Percentiles rank a stretch among this genome's conserved stretches.
phyloP scores from a whole-genome alignment of 2,113 vertebrate genomes.

The Hyla sarda region DNA sequence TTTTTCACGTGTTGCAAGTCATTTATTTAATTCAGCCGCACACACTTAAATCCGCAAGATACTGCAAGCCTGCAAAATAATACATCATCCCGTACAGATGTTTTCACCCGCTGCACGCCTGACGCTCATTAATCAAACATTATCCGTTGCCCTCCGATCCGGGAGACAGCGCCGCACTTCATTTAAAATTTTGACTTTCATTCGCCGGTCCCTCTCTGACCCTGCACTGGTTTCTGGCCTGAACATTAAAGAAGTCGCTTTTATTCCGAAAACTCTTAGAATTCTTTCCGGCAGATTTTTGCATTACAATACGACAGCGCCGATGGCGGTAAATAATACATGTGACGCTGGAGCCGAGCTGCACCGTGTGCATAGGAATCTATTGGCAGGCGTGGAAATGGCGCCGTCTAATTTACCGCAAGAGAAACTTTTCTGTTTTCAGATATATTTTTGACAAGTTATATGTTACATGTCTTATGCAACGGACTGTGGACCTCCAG shows the following conservation, averaged over 20 bases:
- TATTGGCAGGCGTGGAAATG: neutral
- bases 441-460: too few relatives aligned
- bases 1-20: slow-evolving; percentile 87
- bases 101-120: slow-evolving; percentile 75
- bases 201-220: slow-evolving; percentile 75
- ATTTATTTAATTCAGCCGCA: slow-evolving; percentile 83
- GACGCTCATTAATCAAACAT: slow-evolving; percentile 85
- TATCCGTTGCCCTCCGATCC: slow-evolving; percentile 85
- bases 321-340: neutral
- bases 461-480: too few relatives aligned
- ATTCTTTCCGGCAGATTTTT: neutral
- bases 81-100: slow-evolving; percentile 86
- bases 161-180: slow-evolving; percentile 71
- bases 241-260: slow-evolving; percentile 25
- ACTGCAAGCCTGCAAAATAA: slow-evolving; percentile 78
- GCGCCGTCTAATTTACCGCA: neutral
- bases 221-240: slow-evolving; percentile 59
- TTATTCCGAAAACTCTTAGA: neutral
- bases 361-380: neutral
- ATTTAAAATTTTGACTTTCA: slow-evolving; percentile 77
- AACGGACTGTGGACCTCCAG: too few relatives aligned
- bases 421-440: neutral
- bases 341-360: neutral
- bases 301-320: neutral
- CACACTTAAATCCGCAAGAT: slow-evolving; percentile 77